Evolutionary conservation across 2,113 vertebrate species (phyloP), one percentile per base, ranked within the genome.

Genomic region (Aegotheles bennettii): DNA sequence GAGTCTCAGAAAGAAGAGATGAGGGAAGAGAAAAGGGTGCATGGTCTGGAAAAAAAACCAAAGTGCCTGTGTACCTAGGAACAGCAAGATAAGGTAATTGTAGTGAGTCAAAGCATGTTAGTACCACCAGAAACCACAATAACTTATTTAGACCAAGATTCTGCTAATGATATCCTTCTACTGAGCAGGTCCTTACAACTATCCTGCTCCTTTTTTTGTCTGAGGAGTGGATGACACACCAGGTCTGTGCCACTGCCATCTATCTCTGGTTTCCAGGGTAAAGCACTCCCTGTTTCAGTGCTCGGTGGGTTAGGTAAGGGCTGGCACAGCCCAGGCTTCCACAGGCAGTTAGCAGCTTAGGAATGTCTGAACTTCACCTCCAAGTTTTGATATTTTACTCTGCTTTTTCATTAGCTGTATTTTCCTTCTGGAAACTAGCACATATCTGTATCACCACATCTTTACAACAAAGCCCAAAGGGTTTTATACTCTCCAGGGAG

Each of bases 281-380:
- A 38, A 83, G 24, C 24, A 38, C 16, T 25, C 76, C 14, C 51
- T 31, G 4, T 74, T 67, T 63, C 73, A 63, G 40, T 0, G 3
- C 10, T 24, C 3, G 4, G 28, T 16, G 60, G 48, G 61, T 92
- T 84, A 80, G 81, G 24, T 15, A 47, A 84, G 74, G 25, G 15
- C 42, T 26, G 47, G 48, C 61, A 73, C 24, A 81, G 64, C 54
- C 60, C 45, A 63, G 78, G 57, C 45, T 82, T 91, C 80, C 70
- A 38, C 63, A 48, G 84, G 33, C 70, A 84, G 65, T 70, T 84
- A 48, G 67, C 47, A 89, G 36, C 45, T 82, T 42, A 79, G 33
- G 79, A 93, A 75, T 61, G 48, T 45, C 87, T 91, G 65, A 94
- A 20, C 47, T 87, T 90, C 70, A 85, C 42, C 82, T 93, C 83